Evolutionary conservation across 2,888 invertebrate genomes (phyloP).

Genomic region (Teleogryllus oceanicus): DNA sequence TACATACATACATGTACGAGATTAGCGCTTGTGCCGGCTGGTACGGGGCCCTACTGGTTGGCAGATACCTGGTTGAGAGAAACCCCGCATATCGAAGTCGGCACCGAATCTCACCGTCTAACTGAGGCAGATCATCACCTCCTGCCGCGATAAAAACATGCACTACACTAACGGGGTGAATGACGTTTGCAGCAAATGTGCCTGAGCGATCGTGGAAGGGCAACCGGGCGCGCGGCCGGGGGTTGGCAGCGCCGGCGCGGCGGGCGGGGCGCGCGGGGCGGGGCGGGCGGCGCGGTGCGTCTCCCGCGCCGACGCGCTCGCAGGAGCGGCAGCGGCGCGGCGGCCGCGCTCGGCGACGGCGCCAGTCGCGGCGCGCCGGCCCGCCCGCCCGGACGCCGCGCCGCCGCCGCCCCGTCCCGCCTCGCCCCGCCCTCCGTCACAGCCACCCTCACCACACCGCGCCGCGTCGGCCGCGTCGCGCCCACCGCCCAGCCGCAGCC

Average conservation of each 20-base stretch:
- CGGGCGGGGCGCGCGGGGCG: neutral
- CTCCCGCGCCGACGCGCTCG: neutral
- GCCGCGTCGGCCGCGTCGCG: neutral
- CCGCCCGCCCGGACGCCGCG: neutral
- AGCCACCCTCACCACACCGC: neutral
- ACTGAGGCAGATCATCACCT: too few species aligned
- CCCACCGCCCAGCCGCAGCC: neutral
- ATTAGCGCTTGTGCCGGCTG: too few species aligned
- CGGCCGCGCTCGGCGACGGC: neutral
- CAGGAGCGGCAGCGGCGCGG: neutral
- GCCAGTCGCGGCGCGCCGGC: slow-evolving; percentile 6
- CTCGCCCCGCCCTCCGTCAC: neutral
- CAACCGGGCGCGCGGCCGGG: too few species aligned
- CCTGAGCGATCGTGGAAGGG: too few species aligned
- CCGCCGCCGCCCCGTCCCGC: neutral
- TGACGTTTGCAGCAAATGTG: too few species aligned
- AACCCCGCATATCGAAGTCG: too few species aligned
- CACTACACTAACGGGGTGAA: too few species aligned
- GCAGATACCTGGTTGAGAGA: too few species aligned
- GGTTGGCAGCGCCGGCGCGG: neutral
- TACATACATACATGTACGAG: too few species aligned
- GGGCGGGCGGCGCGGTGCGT: neutral
- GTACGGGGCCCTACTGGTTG: too few species aligned
- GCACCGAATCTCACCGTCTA: too few species aligned
- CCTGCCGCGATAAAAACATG: too few species aligned